Evolutionary conservation across 2,888 invertebrate species (phyloP).

Genomic region (Antheraea assamensis): DNA sequence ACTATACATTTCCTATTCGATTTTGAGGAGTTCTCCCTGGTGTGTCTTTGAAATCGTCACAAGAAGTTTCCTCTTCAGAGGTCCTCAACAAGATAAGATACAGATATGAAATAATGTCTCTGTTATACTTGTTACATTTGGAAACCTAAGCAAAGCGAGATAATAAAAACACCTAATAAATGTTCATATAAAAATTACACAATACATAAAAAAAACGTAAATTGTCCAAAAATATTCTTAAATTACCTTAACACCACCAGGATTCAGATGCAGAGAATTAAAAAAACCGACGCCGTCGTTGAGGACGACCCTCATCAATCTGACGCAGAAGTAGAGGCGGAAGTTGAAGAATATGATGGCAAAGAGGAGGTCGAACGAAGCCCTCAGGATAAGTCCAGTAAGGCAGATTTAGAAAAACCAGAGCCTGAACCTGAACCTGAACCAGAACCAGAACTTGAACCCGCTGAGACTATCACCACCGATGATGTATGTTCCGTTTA

Average conservation of each 20-base stretch:
- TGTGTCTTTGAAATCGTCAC: too few species aligned
- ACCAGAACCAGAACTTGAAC: slow-evolving; percentile 23
- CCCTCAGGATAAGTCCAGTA: slow-evolving; percentile 65
- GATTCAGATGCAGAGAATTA: slow-evolving; percentile 77
- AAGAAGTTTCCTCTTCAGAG: too few species aligned
- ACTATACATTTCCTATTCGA: too few species aligned
- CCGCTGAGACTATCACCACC: slow-evolving; percentile 25
- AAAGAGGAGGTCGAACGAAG: slow-evolving; percentile 48
- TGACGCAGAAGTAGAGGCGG: slow-evolving; percentile 56
- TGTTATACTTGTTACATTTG: too few species aligned
- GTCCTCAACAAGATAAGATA: too few species aligned
- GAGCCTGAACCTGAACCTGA: slow-evolving; percentile 28
- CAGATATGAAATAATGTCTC: too few species aligned
- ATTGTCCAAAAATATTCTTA: too few species aligned
- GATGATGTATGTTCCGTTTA: slow-evolving; percentile 36
- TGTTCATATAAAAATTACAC: too few species aligned
- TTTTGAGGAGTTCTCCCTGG: too few species aligned
- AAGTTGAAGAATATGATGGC: slow-evolving; percentile 26
- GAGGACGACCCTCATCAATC: slow-evolving; percentile 82
- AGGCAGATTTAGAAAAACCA: slow-evolving; percentile 50
- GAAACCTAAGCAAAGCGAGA: too few species aligned
- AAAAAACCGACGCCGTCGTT: slow-evolving; percentile 87
- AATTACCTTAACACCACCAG: slow-evolving; percentile 31
- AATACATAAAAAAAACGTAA: too few species aligned
- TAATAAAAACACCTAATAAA: too few species aligned